Base-by-base conservation (phyloP, 2,888 invertebrate species). In the Leptopterna dolabrata region DNA sequence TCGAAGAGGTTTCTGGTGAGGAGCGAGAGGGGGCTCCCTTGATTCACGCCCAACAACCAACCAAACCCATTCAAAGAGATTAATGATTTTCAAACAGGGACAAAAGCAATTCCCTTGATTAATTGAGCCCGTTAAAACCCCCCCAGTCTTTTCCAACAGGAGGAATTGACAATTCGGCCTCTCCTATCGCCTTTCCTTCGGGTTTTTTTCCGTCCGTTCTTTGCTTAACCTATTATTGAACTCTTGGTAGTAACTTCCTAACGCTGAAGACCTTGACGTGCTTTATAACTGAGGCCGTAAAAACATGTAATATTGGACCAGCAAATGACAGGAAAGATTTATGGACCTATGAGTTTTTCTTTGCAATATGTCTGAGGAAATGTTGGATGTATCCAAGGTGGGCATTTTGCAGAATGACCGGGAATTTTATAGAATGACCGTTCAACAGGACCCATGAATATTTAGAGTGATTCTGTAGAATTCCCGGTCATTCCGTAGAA, bases 61-160 rank as follows among this genome's bases (percentile, higher is more conserved):
- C 81, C 81, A 55, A 81, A 81, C 81, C 81, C 81, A 81, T 81
- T 81, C 81, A 81, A 81, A 81, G 81, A 81, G 81, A 81, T 81
- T 81, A 81, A 81, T 81, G 81, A 81, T 81, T 81, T 81, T 81
- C 81, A 81, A 81, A 81, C 81, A 81, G 81, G 81, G 81, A 81
- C 81, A 81, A 81, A 81, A 81, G 81, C 81, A 81, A 81, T 81
- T 81, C 81, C 81, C 81, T 51, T 81, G 81, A 81, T 81, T 81
- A 81, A 81, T 81, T 81, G 81, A 81, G 81, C 81, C 81, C 78
- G 41, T 29, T 81, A 41, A 81, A 81, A 81, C 30, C 81, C 81
- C 81, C 51, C 81, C 51, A 55, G 51, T 55, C 55, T 81, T 81
- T 81, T 55, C 55, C 16, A 29, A 30, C 14, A 30, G 55, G 30